Conservation (phyloP, 2,888 invertebrate species). For the Prenolepis imparis region DNA sequence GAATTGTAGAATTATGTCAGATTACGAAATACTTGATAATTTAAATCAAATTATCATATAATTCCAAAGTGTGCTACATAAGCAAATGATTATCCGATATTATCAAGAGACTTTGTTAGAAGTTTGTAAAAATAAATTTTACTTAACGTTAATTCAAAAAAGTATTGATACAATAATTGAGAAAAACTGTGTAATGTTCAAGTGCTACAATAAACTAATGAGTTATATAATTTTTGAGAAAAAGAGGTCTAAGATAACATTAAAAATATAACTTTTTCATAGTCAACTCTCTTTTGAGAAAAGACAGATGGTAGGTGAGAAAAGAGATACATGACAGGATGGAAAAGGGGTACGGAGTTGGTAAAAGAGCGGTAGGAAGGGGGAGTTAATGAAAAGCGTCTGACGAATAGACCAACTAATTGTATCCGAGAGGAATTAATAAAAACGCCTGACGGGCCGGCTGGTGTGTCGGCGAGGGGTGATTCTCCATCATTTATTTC, state of each 20-base stretch:
- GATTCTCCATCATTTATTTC: conserved; percentile 83
- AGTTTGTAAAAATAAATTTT: conserved; percentile 64
- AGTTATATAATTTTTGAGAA: conserved; percentile 1
- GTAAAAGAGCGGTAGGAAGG: conserved; percentile 67
- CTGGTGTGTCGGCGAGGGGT: conserved; percentile 71
- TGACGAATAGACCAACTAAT: conserved; percentile 86
- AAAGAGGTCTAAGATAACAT: not conserved
- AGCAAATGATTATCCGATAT: conserved; percentile 72
- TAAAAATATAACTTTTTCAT: conserved; percentile 20
- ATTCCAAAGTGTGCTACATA: conserved; percentile 67
- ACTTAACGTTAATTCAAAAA: not conserved
- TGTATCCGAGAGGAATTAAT: conserved; percentile 86
- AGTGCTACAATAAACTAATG: not conserved
- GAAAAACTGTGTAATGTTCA: not conserved
- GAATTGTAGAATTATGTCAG: conserved; percentile 67
- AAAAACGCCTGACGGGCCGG: conserved; percentile 82
- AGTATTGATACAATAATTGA: not conserved
- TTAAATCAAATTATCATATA: conserved; percentile 77
- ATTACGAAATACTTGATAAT: conserved; percentile 75
- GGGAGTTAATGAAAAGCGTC: conserved; percentile 85
- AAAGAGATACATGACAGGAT: conserved; percentile 64
- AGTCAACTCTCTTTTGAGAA: conserved; percentile 6
- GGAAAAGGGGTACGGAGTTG: conserved; percentile 76
- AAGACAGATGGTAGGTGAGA: conserved; percentile 28
- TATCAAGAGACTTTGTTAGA: conserved; percentile 70